Evolutionary conservation across 2,113 vertebrate genomes (phyloP), one percentile per base, ranked within the genome.

Genomic region (Eurystomus gularis): DNA sequence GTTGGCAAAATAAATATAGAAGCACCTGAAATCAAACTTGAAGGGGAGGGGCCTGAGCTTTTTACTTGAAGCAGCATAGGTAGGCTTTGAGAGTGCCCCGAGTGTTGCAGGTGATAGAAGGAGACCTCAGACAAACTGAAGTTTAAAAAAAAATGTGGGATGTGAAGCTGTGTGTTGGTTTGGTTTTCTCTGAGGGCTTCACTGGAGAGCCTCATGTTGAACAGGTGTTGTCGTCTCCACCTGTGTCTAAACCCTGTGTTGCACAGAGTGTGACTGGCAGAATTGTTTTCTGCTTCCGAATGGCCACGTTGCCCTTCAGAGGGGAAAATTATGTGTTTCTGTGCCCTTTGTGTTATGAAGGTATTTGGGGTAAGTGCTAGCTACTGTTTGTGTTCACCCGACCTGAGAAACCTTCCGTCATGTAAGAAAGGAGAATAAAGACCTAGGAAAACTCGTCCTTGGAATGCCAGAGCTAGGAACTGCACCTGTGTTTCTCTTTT

Each of bases 281-380:
- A 21, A 17, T 44, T 49, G 31, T 48, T 65, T 86, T 48, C 17
- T 73, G 18, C 18, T 66, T 61, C 13, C 29, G 11, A 66, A 31
- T 31, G 24, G 55, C 17, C 11, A 1, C 13, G 0, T 11, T 85
- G 42, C 26, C 35, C 21, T 55, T 86, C 25, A 13, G 64, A 46
- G 26, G 24, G 58, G 14, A 68, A 68, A 51, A 48, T 16, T 4
- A 13, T 3, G n/a, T 57, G 79, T 46, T 86, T 77, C 24, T 49
- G 24, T 33, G 25, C 6, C 5, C 18, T 69, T 39, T 0, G 0
- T 19, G 8, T 31, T 54, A 1, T 0, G 15, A 28, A 65, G 46
- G 44, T 7, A 5, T 55, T 37, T n/a, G 28, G 17, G 49, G 10
- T 82, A 39, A 48, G 39, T 55, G 2, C 4, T 8, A 17, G 10